Base-by-base conservation (phyloP, 2,113 vertebrate species). In the Egretta garzetta region DNA sequence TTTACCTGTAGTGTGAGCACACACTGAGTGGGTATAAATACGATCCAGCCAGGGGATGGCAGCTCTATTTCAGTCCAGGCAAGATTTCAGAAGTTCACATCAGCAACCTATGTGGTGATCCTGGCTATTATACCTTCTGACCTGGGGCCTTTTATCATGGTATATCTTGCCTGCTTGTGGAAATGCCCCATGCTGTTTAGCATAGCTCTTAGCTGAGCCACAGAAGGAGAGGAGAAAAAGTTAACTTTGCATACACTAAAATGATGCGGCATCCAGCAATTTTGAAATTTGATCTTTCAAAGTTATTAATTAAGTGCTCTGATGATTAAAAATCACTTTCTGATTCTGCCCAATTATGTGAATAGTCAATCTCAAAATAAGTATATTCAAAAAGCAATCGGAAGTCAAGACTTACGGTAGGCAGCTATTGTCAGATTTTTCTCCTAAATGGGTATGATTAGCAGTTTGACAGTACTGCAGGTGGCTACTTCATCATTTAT, bases 401-500 rank as follows among this genome's bases (percentile, higher is more conserved):
- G 41, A 93, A 75, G 26, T 75, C 33, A 85, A 89, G 56, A 14
- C 28, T 83, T 47, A 43, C 0, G 4, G 33, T 71, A 77, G 68
- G n/a, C 64, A 93, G 12, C 26, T 81, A 22, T 75, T 94, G 59
- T 81, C 83, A 63, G 68, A 21, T 86, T 93, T 67, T 81, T 89
- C 30, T 91, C 64, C 43, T 87, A 80, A 88, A 68, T 62, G 39
- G 20, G 2, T 71, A 7, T 79, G 84, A 71, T 86, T 68, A 91
- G 43, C 43, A 84, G 72, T 80, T 89, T 73, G 39, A 71, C 77
- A 59, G 43, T 89, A 43, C 26, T 89, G 47, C 68, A 91, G 60
- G 68, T 94, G 64, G 23, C 55, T 86, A 89, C 64, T 94, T 92
- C 62, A 84, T 91, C 5, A 83, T 86, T 92, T 89, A 66, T 70